phyloP scores from a whole-genome alignment of 2,113 vertebrate species.

The Vidua chalybeata region DNA sequence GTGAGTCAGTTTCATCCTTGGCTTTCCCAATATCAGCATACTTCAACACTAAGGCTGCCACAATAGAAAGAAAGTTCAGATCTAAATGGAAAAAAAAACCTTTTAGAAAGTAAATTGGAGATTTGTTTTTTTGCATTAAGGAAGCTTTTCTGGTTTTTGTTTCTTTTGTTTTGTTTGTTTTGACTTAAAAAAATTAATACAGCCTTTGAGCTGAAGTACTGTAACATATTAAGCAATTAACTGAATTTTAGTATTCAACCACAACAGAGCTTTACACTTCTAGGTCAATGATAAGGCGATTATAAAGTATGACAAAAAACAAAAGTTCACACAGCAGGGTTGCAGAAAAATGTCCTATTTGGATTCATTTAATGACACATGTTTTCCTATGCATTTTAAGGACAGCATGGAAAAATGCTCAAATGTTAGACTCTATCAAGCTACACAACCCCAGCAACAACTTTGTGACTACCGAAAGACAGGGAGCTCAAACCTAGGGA shows the following conservation, averaged over 20 bases:
- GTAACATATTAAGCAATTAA: not conserved
- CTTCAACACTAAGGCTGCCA: not conserved
- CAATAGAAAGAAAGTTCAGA: not conserved
- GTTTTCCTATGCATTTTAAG: not conserved
- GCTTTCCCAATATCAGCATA: not conserved
- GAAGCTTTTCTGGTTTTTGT: not conserved
- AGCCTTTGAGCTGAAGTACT: not conserved
- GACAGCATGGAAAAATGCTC: not conserved
- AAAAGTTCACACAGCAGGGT: not conserved
- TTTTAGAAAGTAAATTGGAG: not conserved
- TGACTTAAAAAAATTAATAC: not conserved
- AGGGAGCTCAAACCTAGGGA: rapidly evolving
- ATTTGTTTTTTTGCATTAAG: not conserved
- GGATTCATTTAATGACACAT: not conserved
- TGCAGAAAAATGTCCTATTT: not conserved
- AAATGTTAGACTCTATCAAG: not conserved
- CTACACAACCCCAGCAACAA: not conserved
- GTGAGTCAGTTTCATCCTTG: not conserved
- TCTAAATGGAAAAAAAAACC: not conserved
- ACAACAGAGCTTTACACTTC: not conserved
- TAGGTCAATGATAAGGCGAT: not conserved
- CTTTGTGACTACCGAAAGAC: not conserved
- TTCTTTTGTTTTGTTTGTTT: not conserved
- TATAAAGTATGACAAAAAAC: not conserved
- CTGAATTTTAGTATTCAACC: not conserved